phyloP scores from a whole-genome alignment of 2,113 vertebrate genomes.

The Apaloderma vittatum region DNA sequence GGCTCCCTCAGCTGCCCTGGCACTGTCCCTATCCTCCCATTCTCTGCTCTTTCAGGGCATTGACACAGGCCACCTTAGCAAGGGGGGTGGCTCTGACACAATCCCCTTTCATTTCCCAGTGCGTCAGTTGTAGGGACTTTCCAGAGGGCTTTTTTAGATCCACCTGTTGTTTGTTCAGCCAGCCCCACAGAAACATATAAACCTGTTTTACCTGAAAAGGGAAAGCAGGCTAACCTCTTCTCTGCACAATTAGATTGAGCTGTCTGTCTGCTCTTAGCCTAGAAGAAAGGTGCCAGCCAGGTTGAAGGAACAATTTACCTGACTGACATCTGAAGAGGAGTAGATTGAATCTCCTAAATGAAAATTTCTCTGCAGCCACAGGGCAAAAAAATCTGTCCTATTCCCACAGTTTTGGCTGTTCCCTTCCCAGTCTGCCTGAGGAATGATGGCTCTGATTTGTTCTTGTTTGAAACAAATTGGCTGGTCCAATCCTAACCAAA shows the following conservation, averaged over 20 bases:
- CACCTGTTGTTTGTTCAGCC: constrained; percentile 48
- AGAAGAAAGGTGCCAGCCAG: neutral
- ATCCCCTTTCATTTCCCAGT: neutral
- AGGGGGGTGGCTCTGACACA: neutral
- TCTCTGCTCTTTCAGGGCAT: neutral
- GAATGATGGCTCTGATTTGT: neutral
- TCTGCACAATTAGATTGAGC: neutral
- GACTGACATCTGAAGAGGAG: constrained; percentile 9
- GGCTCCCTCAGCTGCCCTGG: neutral
- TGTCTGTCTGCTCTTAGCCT: constrained; percentile 18
- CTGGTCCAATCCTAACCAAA: neutral
- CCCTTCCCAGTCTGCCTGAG: neutral
- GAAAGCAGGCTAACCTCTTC: constrained; percentile 6
- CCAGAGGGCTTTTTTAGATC: constrained; percentile 49
- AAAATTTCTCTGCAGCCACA: constrained; percentile 11
- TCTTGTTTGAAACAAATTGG: neutral
- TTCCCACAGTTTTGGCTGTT: neutral
- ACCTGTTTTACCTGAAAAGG: constrained; percentile 55
- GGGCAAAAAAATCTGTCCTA: neutral
- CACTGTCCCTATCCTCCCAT: neutral
- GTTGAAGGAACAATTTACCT: constrained; percentile 17
- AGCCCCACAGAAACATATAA: constrained; percentile 19
- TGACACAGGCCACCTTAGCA: neutral
- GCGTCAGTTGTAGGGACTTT: constrained; percentile 5
- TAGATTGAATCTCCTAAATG: neutral